Base-by-base conservation (phyloP, 1,140 invertebrate genomes). In the Bombus difficillimus region DNA sequence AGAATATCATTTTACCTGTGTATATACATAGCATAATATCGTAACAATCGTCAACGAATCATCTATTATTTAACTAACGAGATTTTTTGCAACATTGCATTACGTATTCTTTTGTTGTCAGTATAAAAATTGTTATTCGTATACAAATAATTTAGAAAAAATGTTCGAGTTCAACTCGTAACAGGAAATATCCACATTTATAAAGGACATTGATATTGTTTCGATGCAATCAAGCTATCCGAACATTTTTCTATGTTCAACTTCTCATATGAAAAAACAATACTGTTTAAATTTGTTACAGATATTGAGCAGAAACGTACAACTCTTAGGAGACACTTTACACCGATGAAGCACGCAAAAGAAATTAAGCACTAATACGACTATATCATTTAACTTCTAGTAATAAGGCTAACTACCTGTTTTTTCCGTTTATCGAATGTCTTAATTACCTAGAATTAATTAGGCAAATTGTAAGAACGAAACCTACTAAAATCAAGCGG, bases 131-230 rank as follows among this genome's bases (percentile, higher is more conserved):
- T 74, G 86, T 74, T 34, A 12, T 77, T 72, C 53, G 68, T 86
- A 90, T 90, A 90, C 74, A 90, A 89, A 86, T 64, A 71, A 80
- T 86, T 82, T 81, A 85, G 43, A 85, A 85, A 84, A 85, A 43
- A 68, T 25, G 25, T 53, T 53, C n/a, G 68, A 73, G 53, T 73
- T 76, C 47, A 79, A 79, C 39, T 37, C n/a, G 59, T 28, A 37
- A 88, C 18, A 10, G 43, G 34, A 76, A 28, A 59, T 80, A 13
- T 41, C 15, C 59, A 72, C 18, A 57, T 73, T 77, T 13, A 57
- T 28, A 68, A 34, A 41, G 34, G 34, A 39, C 76, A 41, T n/a
- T n/a, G 37, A 43, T 47, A 73, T 85, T 57, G 25, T 43, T 28
- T 34, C 39, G 18, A 81, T 47, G 22, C 79, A 25, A 62, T 41